These are phyloP conservation scores for Maccullochella peelii DNA, from an alignment of 2,113 vertebrate species.

Conservation along the genomic window DNA sequence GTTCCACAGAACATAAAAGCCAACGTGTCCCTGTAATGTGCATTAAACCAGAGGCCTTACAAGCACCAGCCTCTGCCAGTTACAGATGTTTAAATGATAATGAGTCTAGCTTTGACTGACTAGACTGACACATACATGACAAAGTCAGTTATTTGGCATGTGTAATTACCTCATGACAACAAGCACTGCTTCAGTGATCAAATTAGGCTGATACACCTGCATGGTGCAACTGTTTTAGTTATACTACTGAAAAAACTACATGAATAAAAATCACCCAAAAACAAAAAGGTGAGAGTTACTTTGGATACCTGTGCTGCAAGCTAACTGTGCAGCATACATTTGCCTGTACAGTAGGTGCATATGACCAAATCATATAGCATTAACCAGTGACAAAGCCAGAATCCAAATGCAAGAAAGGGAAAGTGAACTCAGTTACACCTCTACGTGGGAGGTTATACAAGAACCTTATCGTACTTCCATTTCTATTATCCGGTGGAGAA, in stretches of 20 bases:
- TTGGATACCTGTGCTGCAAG: not conserved
- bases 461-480: slow-evolving; percentile 69
- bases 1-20: slow-evolving; percentile 47
- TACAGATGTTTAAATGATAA: slow-evolving; percentile 55
- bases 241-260: not conserved
- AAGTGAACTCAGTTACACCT: slow-evolving; percentile 62
- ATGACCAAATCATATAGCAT: slow-evolving; percentile 16
- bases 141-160: slow-evolving; percentile 50
- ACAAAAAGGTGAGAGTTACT: slow-evolving; percentile 6
- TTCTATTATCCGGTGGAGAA: slow-evolving; percentile 71
- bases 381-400: slow-evolving; percentile 35
- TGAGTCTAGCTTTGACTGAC: slow-evolving; percentile 29
- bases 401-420: slow-evolving; percentile 45
- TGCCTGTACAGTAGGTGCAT: not conserved
- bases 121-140: slow-evolving; percentile 37
- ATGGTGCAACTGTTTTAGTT: slow-evolving; percentile 7
- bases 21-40: slow-evolving; percentile 30
- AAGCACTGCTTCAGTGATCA: slow-evolving; percentile 57
- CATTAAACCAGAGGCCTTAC: slow-evolving; percentile 27
- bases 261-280: not conserved
- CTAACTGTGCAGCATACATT: not conserved
- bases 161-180: slow-evolving; percentile 70
- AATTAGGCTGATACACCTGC: slow-evolving; percentile 65
- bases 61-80: slow-evolving; percentile 7
- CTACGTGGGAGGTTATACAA: slow-evolving; percentile 61